Base-by-base conservation (phyloP, 23 tunicate genomes). In the Clavelina lepadiformis region DNA sequence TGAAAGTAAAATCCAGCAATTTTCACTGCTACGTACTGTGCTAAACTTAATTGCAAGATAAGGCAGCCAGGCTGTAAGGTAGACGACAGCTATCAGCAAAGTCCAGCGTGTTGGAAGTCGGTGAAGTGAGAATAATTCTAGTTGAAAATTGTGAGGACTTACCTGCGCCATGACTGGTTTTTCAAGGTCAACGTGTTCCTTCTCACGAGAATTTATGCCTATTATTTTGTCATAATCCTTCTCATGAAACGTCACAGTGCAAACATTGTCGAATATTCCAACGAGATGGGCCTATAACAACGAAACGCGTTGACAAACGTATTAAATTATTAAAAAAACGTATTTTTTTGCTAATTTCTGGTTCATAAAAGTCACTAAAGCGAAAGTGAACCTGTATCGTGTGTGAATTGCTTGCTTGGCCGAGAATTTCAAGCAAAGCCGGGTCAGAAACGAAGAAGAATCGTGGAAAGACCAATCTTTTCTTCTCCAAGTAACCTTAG, bases 381-480 rank as follows among this genome's bases (percentile, higher is more conserved):
- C 49, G 49, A 41, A 41, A 41, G 49, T 8, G 49, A 41, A 86
- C 95, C 95, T 91, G 98, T 3, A 91, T 91, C 34, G 85, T 91
- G 67, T 91, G 98, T 13, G 92, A 91, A 55, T 91, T 80, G 57
- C 92, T 83, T 5, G 98, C 98, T 77, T 91, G 98, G n/a, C 98
- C 98, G 7, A 91, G 77, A 44, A 91, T 91, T 59, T 91, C 98
- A 53, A 91, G 57, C 56, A 91, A 49, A n/a, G 98, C 85, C 5
- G 98, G 98, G 71, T 91, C 98, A 49, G 98, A 91, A 11, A 91
- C 98, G 44, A 91, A 91, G 65, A 91, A 91, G 69, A 91, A 91
- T 28, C 98, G 79, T 32, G 98, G 98, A 79, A 91, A 91, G 0
- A 91, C 77, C 37, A 91, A 35, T 38, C 98, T 64, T 74, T 91